These are phyloP conservation scores for Notarius quadriscutis DNA, from an alignment of 2,113 vertebrate genomes.

Conservation along the genomic window DNA sequence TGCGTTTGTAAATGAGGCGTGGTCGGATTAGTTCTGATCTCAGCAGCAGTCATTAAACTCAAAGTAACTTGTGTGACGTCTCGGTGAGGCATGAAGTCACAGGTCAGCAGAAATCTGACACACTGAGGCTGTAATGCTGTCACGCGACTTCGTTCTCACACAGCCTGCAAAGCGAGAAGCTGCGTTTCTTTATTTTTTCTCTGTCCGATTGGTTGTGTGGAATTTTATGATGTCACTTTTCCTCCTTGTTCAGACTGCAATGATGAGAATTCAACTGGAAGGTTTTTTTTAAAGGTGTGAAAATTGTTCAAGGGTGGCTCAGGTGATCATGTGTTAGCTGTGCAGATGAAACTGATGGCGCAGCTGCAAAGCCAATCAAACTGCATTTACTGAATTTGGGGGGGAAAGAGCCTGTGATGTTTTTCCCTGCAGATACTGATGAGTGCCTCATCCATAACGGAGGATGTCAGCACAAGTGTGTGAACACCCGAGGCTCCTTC, in stretches of 20 bases:
- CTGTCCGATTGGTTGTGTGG: constrained; percentile 53
- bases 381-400: background rate
- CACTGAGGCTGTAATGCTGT: background rate
- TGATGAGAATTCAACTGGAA: background rate
- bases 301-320: background rate
- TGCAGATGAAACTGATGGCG: background rate
- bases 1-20: constrained; percentile 46
- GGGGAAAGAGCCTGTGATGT: background rate
- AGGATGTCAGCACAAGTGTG: constrained; percentile 92
- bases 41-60: constrained; percentile 49
- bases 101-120: constrained; percentile 31
- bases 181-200: constrained; percentile 13
- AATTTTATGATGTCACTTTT: constrained; percentile 38
- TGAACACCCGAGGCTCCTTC: constrained; percentile 88
- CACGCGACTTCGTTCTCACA: background rate
- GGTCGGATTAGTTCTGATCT: constrained; percentile 48
- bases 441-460: constrained; percentile 91
- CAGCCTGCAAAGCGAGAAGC: constrained; percentile 30
- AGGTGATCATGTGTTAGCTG: background rate
- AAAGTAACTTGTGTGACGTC: constrained; percentile 49
- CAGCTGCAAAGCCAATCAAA: background rate
- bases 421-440: constrained; percentile 78
- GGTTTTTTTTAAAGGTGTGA: background rate
- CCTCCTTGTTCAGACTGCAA: background rate
- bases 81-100: constrained; percentile 50